phyloP scores from a whole-genome alignment of 2,888 invertebrate species.

The Rotaria sp. region DNA sequence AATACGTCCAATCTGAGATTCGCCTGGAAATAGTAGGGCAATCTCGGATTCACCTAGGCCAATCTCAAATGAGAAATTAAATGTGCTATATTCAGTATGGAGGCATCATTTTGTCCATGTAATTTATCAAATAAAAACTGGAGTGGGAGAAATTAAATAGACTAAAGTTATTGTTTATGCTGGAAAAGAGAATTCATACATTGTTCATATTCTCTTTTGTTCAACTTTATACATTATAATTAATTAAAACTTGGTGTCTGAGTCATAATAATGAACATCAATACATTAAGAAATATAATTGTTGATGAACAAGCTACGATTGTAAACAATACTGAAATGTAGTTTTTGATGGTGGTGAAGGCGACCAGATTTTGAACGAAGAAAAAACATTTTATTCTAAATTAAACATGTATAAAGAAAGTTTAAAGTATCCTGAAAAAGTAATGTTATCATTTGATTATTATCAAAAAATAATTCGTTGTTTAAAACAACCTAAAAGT shows the following conservation, averaged over 20 bases:
- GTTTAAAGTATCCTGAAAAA: neutral
- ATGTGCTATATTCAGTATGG: neutral
- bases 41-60: neutral
- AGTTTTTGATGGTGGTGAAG: neutral
- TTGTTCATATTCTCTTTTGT: no score
- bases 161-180: no score
- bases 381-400: neutral
- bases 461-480: neutral
- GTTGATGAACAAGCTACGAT: neutral
- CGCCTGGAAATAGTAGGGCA: neutral
- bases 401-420: neutral
- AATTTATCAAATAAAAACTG: no score
- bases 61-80: neutral
- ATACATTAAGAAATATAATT: neutral
- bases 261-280: neutral
- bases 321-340: neutral
- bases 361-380: neutral
- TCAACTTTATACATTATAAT: no score
- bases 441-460: neutral
- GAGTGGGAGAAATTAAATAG: no score
- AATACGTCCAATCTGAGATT: neutral
- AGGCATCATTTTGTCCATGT: no score
- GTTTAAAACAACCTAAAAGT: neutral
- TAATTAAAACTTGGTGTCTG: neutral
- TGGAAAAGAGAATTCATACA: no score